Base-by-base conservation (phyloP, 2,113 vertebrate genomes). In the Eurystomus gularis region DNA sequence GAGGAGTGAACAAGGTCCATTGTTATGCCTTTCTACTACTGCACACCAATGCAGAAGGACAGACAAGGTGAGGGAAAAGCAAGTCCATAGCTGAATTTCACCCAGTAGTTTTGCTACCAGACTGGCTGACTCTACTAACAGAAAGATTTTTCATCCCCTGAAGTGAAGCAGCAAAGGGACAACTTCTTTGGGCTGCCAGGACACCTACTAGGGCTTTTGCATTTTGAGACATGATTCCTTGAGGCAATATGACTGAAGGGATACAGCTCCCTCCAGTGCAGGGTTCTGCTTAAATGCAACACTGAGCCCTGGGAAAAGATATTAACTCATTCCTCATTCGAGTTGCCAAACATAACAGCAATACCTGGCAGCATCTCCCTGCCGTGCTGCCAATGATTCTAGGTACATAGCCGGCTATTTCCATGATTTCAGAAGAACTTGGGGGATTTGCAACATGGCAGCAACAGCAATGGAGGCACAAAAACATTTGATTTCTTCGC, bases 301-400 rank as follows among this genome's bases (percentile, higher is more conserved):
- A 94, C 69, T 84, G 90, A 97, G 83, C 49, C 83, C 91, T 92
- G 92, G 88, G 89, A 91, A 96, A 94, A 88, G 48, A 92, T 97
- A 97, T 94, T 95, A 93, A 94, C 95, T 96, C 95, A 93, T 96
- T 94, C 52, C 86, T 96, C 90, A 91, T 96, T 44, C 72, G 57
- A 88, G 90, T 83, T 95, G 94, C 95, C 96, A 94, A 93, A 93
- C 0, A 1, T 92, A 92, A 79, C 80, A 88, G 90, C 35, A 94
- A 88, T 97, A 86, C 70, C 88, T 96, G 95, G 88, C 95, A 96
- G 86, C 81, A 95, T 61, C 83, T 94, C 78, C 49, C 91, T 76
- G 61, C 90, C 83, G 64, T 1, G 61, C 92, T 94, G 96, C 95
- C 96, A 96, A 70, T 82, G 65, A 78, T 78, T 88, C 80, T 78